phyloP scores from a whole-genome alignment of 2,888 invertebrate species.

The Cordylochernes scorpioides region DNA sequence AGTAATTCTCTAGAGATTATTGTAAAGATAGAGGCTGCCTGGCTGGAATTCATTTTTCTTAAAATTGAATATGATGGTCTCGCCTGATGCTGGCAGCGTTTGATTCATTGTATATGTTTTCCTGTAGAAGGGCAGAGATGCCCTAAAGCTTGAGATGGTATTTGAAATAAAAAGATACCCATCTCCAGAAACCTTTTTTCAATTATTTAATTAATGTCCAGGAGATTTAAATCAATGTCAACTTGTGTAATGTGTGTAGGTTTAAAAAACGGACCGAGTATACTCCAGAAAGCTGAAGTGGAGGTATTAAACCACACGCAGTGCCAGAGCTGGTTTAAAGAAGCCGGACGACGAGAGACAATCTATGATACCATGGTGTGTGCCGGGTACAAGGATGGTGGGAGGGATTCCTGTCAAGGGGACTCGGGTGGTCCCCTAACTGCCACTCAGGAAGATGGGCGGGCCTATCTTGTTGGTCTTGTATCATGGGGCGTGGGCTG shows the following conservation, averaged over 20 bases:
- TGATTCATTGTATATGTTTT: too few species aligned
- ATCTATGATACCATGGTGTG: conserved; percentile 63
- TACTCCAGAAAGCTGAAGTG: conserved; percentile 33
- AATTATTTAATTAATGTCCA: too few species aligned
- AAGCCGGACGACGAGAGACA: conserved; percentile 63
- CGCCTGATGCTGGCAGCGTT: neutral
- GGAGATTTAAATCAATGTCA: too few species aligned
- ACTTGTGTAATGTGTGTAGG: conserved; percentile 16
- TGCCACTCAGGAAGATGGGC: conserved; percentile 14
- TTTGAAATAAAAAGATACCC: too few species aligned
- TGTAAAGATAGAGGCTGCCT: too few species aligned
- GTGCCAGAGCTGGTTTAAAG: conserved; percentile 73
- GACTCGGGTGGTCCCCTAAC: conserved; percentile 17
- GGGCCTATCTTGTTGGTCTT: conserved; percentile 14
- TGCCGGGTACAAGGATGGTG: conserved; percentile 70
- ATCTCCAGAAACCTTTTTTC: too few species aligned
- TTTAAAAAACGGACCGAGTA: conserved; percentile 45
- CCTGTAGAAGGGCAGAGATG: too few species aligned
- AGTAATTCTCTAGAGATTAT: neutral
- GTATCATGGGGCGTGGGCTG: conserved; percentile 15
- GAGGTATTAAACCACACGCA: conserved; percentile 56
- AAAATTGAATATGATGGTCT: neutral
- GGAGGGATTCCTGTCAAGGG: conserved; percentile 31
- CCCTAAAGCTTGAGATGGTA: too few species aligned
- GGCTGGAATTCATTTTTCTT: too few species aligned